phyloP scores from a whole-genome alignment of 2,113 vertebrate species.

The Stomatorhinus ivindoensis region DNA sequence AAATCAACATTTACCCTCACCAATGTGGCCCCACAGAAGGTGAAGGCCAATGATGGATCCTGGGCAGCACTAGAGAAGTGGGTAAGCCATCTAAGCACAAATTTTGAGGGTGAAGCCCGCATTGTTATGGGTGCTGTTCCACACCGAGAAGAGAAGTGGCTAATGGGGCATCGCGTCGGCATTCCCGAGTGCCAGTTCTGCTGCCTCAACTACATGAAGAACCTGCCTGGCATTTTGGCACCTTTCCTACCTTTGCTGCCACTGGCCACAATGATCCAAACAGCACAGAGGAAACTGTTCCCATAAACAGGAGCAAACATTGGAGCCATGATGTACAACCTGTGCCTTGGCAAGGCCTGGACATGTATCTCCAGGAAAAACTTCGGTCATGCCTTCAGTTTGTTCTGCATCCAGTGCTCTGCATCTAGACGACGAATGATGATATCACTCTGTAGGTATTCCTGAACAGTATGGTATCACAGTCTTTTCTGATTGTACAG shows the following conservation, averaged over 20 bases:
- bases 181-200: conserved; percentile 62
- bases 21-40: conserved; percentile 64
- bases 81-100: conserved; percentile 31
- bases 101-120: conserved; percentile 45
- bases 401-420: conserved; percentile 50
- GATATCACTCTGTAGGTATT: background rate
- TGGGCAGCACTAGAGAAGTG: conserved; percentile 59
- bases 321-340: conserved; percentile 48
- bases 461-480: background rate
- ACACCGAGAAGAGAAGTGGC: conserved; percentile 40
- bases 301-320: conserved; percentile 18
- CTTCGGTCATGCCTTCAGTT: conserved; percentile 30
- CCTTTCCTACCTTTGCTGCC: conserved; percentile 46
- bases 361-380: conserved; percentile 45
- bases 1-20: conserved; percentile 67
- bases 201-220: conserved; percentile 42
- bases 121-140: conserved; percentile 55
- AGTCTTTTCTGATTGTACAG: background rate
- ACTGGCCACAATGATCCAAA: conserved; percentile 55
- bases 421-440: conserved; percentile 13
- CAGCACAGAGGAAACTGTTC: conserved; percentile 56
- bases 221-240: conserved; percentile 33
- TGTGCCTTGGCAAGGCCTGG: conserved; percentile 44
- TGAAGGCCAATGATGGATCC: conserved; percentile 51
- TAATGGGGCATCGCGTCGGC: conserved; percentile 47